Base-by-base conservation (phyloP, 2,113 vertebrate species). In the Trematomus loennbergii region DNA sequence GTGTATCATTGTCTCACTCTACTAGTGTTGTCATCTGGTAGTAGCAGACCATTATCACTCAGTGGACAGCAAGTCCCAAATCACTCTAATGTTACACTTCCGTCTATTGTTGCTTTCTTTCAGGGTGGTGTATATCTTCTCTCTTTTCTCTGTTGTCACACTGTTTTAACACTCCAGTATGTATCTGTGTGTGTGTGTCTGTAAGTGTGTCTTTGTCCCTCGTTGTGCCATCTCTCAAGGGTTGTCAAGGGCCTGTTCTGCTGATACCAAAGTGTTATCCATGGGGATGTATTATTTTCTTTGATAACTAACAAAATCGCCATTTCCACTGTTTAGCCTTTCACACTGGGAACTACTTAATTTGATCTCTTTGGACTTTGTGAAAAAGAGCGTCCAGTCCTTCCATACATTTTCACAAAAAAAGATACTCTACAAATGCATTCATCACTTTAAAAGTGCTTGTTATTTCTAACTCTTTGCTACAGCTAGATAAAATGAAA, bases 21-120 rank as follows among this genome's bases (percentile, higher is more conserved):
- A 72, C 78, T 67, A 52, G 54, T 76, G 79, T 62, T 87, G 55
- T 70, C 80, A 75, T 82, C 29, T 55, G 80, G 75, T 80, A 87
- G 54, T 58, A 67, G 73, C 66, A 62, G 71, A 62, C 72, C 76
- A 69, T 87, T 82, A 81, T 72, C 75, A 52, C 67, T 69, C 82
- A 20, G 78, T 75, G 66, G 66, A 78, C 80, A 73, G 55, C 66
- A 33, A 71, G 74, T 87, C 82, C 82, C 82, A 79, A 64, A 78
- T 79, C 77, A 58, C 79, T 79, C 72, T 79, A 78, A 50, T 65
- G 71, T 80, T 82, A 50, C 72, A 48, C 43, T 53, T 5, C 48
- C 66, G 78, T 72, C 60, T 17, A 3, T 60, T 68, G 82, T 72
- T 49, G 40, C 63, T 48, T 60, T 58, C n/a, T 22, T 57, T 53